These are phyloP conservation scores for Meteorus sp. DNA, from an alignment of 1,140 invertebrate species.

Conservation along the genomic window DNA sequence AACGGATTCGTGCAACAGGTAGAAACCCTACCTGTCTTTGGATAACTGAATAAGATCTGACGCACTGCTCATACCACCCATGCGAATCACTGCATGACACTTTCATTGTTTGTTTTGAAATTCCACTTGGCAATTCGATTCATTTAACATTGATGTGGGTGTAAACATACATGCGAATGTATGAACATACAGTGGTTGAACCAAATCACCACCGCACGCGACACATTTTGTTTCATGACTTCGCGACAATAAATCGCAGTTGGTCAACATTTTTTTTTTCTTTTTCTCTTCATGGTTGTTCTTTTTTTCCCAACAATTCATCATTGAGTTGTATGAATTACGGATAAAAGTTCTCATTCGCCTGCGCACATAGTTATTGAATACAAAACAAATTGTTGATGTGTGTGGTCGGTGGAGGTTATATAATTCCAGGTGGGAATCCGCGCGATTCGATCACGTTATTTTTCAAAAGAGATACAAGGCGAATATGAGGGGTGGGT, in stretches of 20 bases:
- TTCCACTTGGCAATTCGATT: conserved; percentile 5
- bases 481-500: no score
- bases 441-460: conserved; percentile 40
- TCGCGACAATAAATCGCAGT: background rate
- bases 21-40: conserved; percentile 20
- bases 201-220: conserved; percentile 3
- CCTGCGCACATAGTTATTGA: background rate
- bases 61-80: conserved; percentile 10
- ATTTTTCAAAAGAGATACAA: conserved; percentile 28
- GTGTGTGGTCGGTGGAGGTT: conserved; percentile 7
- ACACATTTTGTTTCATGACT: conserved; percentile 5
- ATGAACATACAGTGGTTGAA: no score
- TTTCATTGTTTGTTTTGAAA: no score
- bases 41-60: background rate
- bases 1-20: conserved; percentile 23
- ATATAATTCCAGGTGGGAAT: conserved; percentile 22
- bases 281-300: no score
- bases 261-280: background rate
- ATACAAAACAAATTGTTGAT: conserved; percentile 13
- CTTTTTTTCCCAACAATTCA: background rate
- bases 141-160: conserved; percentile 7
- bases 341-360: background rate
- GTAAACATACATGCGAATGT: no score
- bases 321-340: conserved; percentile 5
- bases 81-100: no score